These are phyloP conservation scores for Labeo catla DNA, from an alignment of 2,113 vertebrate species.

Conservation along the genomic window DNA sequence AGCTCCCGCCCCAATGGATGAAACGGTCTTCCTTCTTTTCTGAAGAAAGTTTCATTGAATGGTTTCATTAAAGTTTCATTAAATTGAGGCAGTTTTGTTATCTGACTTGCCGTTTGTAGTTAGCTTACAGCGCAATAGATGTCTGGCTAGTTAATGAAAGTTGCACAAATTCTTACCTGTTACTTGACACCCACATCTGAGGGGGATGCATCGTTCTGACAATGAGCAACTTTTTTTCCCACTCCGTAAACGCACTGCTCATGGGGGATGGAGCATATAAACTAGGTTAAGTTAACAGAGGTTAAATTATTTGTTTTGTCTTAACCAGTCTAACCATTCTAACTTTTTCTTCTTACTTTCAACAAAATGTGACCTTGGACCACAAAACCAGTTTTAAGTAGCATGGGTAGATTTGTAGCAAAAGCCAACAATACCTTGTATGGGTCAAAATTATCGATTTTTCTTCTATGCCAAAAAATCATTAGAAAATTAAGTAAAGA, in stretches of 20 bases:
- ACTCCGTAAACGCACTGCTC: background rate
- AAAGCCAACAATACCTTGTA: too few relatives aligned
- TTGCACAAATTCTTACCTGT: background rate
- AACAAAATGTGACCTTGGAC: too few relatives aligned
- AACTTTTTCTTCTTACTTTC: too few relatives aligned
- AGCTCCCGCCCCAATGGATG: conserved; percentile 73
- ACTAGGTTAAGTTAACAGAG: background rate
- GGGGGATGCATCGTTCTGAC: background rate
- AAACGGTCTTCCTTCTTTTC: conserved; percentile 52
- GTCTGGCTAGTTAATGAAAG: background rate
- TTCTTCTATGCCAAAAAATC: too few relatives aligned
- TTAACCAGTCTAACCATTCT: background rate
- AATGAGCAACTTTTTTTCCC: background rate
- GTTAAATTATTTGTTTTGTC: background rate
- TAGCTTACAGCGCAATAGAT: background rate
- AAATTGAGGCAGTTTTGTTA: background rate
- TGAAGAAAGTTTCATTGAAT: conserved; percentile 8
- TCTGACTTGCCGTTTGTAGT: background rate
- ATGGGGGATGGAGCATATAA: background rate
- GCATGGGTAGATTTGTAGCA: too few relatives aligned
- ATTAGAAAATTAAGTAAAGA: too few relatives aligned
- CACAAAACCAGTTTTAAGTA: too few relatives aligned
- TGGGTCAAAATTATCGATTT: too few relatives aligned
- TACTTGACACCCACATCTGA: background rate
- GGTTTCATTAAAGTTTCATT: too few relatives aligned